These are phyloP conservation scores for Bombyx huttoni DNA, from an alignment of 2,888 invertebrate species.

Conservation along the genomic window DNA sequence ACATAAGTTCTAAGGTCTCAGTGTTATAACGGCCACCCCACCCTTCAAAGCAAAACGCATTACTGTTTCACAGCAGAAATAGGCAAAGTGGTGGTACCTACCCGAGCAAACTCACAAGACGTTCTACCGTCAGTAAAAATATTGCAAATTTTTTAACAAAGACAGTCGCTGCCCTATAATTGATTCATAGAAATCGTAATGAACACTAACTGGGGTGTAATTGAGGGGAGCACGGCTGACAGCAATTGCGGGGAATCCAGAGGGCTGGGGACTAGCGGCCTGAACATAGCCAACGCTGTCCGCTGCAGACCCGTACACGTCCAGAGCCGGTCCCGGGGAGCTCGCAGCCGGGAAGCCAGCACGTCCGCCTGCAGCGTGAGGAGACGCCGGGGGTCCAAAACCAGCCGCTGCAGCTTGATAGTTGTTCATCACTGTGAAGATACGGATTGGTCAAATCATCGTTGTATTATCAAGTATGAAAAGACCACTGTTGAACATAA, in stretches of 20 bases:
- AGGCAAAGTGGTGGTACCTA: too few relatives aligned
- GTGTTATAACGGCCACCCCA: too few relatives aligned
- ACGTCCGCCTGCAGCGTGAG: conserved; percentile 80
- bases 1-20: too few relatives aligned
- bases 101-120: too few relatives aligned
- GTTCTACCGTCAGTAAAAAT: too few relatives aligned
- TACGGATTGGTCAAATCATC: background rate
- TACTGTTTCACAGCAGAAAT: too few relatives aligned
- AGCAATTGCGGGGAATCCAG: conserved; percentile 94
- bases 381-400: conserved; percentile 87
- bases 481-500: too few relatives aligned
- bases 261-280: conserved; percentile 97
- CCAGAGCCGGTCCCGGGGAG: conserved; percentile 92
- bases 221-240: conserved; percentile 94
- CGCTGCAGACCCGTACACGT: conserved; percentile 92
- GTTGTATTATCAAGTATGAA: background rate
- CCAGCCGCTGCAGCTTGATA: conserved; percentile 89
- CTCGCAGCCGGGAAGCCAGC: conserved; percentile 92
- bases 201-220: conserved; percentile 87
- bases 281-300: conserved; percentile 96
- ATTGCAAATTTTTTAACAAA: too few relatives aligned
- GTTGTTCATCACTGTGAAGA: conserved; percentile 93
- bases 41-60: too few relatives aligned
- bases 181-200: background rate
- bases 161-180: background rate